Evolutionary conservation across 1,140 invertebrate species (phyloP), one percentile per base, ranked within the genome.

Genomic region (Aethina tumida): DNA sequence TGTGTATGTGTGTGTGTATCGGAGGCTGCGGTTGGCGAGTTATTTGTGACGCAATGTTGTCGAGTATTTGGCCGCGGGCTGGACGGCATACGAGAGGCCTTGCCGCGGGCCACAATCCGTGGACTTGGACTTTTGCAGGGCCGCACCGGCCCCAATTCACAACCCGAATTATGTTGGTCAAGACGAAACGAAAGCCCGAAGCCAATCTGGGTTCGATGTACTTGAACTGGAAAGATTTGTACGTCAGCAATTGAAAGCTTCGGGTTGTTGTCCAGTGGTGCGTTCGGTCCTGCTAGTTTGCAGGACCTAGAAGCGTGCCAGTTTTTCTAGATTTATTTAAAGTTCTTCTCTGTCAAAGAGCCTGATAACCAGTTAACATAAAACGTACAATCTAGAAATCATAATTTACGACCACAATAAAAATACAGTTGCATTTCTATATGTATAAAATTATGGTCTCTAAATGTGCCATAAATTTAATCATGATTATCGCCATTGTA

Each of bases 101-200:
- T 36, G 34, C 34, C 34, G 19, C 7, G 17, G 24, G 34, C 21
- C 9, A 21, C 20, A 37, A 41, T 38, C 30, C 28, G 29, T 29
- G 20, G 25, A 43, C 22, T 36, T 38, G 33, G 15, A 41, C 19
- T 27, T 30, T 17, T 10, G 18, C 20, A 19, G 24, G 8, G 34
- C 5, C 17, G 9, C 29, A 24, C 7, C 36, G 12, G 17, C 13
- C 25, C 12, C 7, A 41, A 26, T 29, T 28, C 16, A 6, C 3
- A 29, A 9, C 9, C 5, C 7, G 12, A 17, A 34, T 34, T 34
- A 17, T 34, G 10, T 34, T 5, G 6, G 31, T 12, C 12, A 9
- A 13, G 17, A 8, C 18, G 10, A 6, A 35, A 35, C 24, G 19
- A 37, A 28, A 28, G 15, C 12, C 10, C 10, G 12, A 28, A 7